Conservation (phyloP, 2,113 vertebrate genomes). For the Eublepharis macularius region DNA sequence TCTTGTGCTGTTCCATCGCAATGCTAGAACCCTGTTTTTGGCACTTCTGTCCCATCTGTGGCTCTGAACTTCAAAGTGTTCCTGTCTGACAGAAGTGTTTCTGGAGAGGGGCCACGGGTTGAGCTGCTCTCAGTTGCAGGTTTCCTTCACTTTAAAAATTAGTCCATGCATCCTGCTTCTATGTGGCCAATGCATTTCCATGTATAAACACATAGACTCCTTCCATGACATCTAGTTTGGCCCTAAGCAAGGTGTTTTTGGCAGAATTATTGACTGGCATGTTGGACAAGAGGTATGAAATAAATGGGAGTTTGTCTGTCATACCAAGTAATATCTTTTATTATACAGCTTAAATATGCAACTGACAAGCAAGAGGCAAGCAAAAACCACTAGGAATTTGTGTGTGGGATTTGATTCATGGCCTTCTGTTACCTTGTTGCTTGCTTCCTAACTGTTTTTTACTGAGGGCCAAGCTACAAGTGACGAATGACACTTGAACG, state of each 20-base stretch:
- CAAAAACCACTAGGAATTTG: constrained; percentile 43
- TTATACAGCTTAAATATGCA: constrained; percentile 44
- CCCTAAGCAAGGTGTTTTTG: background rate
- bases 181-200: background rate
- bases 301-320: constrained; percentile 40
- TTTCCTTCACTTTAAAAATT: background rate
- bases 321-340: constrained; percentile 47
- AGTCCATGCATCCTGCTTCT: background rate
- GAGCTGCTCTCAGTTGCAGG: too few species aligned
- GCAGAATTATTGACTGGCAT: background rate
- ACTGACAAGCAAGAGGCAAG: constrained; percentile 14
- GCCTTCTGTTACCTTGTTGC: constrained; percentile 38
- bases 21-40: too few species aligned
- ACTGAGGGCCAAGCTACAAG: too few species aligned
- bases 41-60: too few species aligned
- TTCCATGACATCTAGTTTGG: background rate
- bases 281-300: constrained; percentile 23
- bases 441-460: constrained; percentile 26
- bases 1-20: too few species aligned
- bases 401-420: constrained; percentile 50
- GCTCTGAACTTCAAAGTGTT: too few species aligned
- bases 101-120: too few species aligned
- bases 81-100: too few species aligned
- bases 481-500: too few species aligned
- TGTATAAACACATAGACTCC: background rate